Percentiles rank a stretch among this genome's conserved stretches.
Conservation (phyloP, 2,888 invertebrate genomes). For the Myopa testacea region DNA sequence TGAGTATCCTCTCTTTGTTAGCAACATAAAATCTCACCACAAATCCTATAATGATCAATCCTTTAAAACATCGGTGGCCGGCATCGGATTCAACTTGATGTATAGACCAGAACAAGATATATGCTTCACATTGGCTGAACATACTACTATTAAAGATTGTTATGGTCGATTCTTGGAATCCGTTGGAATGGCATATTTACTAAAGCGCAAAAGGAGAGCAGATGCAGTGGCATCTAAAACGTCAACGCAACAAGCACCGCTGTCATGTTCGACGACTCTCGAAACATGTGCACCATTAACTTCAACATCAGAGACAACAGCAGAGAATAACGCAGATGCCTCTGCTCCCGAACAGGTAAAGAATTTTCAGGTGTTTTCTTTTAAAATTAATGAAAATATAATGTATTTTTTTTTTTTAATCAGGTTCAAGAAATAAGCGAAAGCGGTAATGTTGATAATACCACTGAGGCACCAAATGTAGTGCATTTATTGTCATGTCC, state of each 20-base stretch:
- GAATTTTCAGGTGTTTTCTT: not conserved
- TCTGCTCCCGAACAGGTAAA: conserved; percentile 48
- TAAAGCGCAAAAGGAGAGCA: conserved; percentile 48
- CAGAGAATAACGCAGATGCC: not conserved
- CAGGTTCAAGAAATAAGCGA: conserved; percentile 52
- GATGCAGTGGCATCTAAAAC: not conserved
- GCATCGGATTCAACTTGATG: conserved; percentile 54
- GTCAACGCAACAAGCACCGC: conserved; percentile 36
- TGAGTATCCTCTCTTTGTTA: conserved; percentile 57
- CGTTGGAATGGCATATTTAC: conserved; percentile 55
- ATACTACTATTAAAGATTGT: conserved; percentile 50
- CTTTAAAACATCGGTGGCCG: conserved; percentile 45
- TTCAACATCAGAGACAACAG: conserved; percentile 48
- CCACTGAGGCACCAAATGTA: not conserved
- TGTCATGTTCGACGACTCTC: conserved; percentile 15
- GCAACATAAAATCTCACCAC: conserved; percentile 61
- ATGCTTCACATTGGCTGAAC: conserved; percentile 54
- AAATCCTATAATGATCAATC: conserved; percentile 61
- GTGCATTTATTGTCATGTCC: not conserved
- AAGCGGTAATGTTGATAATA: conserved; percentile 43
- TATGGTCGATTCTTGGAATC: conserved; percentile 63
- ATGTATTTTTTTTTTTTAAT: not conserved
- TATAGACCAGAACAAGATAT: conserved; percentile 53
- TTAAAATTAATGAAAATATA: not conserved
- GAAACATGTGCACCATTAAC: conserved; percentile 50